Evolutionary conservation across 2,888 invertebrate genomes (phyloP), one percentile per base, ranked within the genome.

Genomic region (Odontocolon sp.): DNA sequence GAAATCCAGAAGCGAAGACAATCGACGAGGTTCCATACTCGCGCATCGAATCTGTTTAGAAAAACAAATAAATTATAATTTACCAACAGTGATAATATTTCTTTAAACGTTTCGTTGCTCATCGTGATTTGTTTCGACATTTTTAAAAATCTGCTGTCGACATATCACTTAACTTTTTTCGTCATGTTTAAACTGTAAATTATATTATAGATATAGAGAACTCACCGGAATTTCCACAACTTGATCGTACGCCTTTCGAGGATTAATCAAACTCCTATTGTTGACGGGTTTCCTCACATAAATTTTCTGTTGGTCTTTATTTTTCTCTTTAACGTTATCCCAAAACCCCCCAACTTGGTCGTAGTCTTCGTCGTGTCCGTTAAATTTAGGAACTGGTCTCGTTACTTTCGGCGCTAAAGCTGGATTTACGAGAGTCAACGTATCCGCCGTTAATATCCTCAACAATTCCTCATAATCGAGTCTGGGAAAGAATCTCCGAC

Each of bases 1-100:
- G 84, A 95, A 94, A 85, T 94, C 93, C 0, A 96, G 88, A 1
- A 96, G 91, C 66, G 93, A 89, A n/a, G 93, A 92, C 52, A 93
- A 91, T 57, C 95, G 92, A 74, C 93, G 91, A 1, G 92, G 86
- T 67, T 94, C 94, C 87, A 95, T 88, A 85, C 91, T 91, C 5
- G 86, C 89, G 71, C 88, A 91, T 11, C 85, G 83, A 80, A 88
- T 86, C 90, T 91, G 84, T 4, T 3, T 9, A 14, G 9, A 3
- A 5, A 23, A 26, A 18, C 2, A 38, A 5, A n/a, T n/a, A n/a
- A n/a, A n/a, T n/a, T n/a, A n/a, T n/a, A n/a, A n/a, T n/a, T n/a
- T n/a, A n/a, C n/a, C n/a, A n/a, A n/a, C n/a, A n/a, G n/a, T n/a
- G n/a, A n/a, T n/a, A n/a, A n/a, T n/a, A n/a, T n/a, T n/a, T n/a